phyloP scores from a whole-genome alignment of 2,888 invertebrate genomes.

The Zootermopsis nevadensis region DNA sequence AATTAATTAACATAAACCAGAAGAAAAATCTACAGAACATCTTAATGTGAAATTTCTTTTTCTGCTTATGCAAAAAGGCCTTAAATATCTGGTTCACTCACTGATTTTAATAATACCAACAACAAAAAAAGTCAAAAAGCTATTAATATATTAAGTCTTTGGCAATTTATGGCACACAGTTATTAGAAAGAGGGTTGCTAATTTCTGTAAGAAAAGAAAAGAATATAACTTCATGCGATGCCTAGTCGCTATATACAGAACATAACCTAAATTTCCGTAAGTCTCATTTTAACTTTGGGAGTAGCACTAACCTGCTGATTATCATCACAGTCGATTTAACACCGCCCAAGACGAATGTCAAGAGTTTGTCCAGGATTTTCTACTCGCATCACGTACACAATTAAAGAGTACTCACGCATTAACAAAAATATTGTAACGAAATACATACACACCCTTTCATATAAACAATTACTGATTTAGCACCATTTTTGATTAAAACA shows the following conservation, averaged over 20 bases:
- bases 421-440: background rate
- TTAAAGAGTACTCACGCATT: background rate
- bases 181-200: background rate
- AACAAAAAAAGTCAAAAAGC: background rate
- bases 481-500: background rate
- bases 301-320: background rate
- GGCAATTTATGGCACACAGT: slow-evolving; percentile 30
- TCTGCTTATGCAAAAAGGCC: background rate
- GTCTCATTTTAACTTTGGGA: background rate
- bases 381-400: background rate
- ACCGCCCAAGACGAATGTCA: background rate
- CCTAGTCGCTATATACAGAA: background rate
- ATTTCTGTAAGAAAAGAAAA: background rate
- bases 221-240: background rate
- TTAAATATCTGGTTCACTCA: background rate
- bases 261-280: background rate
- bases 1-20: no score
- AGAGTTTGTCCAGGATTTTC: no score
- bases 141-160: slow-evolving; percentile 22
- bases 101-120: background rate
- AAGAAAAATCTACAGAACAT: no score
- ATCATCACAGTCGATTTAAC: slow-evolving; percentile 3
- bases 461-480: background rate
- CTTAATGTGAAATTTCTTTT: background rate
- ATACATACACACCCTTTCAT: background rate